Base-by-base conservation (phyloP, 1,140 invertebrate genomes). In the Drosophila pallidifrons region DNA sequence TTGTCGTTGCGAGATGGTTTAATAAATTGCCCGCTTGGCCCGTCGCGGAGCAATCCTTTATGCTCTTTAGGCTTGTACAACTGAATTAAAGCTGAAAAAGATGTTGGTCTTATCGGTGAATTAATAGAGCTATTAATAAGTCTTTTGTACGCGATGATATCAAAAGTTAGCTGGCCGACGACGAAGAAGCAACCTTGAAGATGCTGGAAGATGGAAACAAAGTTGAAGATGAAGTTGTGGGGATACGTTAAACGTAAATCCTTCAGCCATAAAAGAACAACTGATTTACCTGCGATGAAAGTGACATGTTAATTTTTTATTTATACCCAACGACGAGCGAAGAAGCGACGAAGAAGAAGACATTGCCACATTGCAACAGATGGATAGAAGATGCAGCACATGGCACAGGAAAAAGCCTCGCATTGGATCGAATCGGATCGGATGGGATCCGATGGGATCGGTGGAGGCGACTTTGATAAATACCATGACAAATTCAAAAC, bases 401-500 rank as follows among this genome's bases (percentile, higher is more conserved):
- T 70, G 79, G 63, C 58, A 20, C 49, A 16, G 28, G 20, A 13
- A 64, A 38, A 30, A 59, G n/a, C 41, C 35, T 38, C n/a, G 41
- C 41, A 38, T 10, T 2, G 35, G 35, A 38, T 43, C 41, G 41
- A 10, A 11, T 41, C 38, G 38, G 38, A 11, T 41, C 8, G 38
- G 10, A 41, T 41, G 7, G 38, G 11, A 35, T 72, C 30, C 28
- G 32, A 38, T 55, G 15, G 52, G 32, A 38, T 16, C 58, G 55
- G 61, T 69, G 76, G 79, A 61, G 70, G 66, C 57, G 82, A 91
- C 82, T 91, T 91, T 83, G 80, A 91, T 91, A 91, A 91, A 91
- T 91, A 78, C 82, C 89, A 88, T 89, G 90, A 91, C 89, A 91
- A 91, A 91, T 91, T 78, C 81, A 85, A 91, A 91, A 91, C 89